Conservation (phyloP, 2,113 vertebrate genomes). For the Odontesthes bonariensis region DNA sequence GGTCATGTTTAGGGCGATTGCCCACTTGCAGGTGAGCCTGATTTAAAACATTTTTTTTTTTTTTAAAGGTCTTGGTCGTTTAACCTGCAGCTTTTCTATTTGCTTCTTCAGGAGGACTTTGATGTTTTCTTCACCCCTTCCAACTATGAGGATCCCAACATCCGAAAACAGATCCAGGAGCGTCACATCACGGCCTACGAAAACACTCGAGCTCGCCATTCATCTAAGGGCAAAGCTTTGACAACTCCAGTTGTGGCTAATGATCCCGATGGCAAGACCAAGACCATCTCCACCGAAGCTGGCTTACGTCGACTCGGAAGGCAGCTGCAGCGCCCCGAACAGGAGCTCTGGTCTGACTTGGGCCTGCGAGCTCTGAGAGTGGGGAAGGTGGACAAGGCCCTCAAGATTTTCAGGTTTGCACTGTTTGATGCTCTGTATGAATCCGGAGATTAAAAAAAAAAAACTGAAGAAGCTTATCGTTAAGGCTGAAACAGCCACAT, state of each 20-base stretch:
- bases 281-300: conserved; percentile 71
- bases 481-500: background rate
- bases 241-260: conserved; percentile 42
- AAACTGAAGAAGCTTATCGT: background rate
- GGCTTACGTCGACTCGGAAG: conserved; percentile 85
- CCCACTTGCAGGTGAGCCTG: conserved; percentile 86
- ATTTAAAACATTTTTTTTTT: background rate
- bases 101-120: conserved; percentile 87
- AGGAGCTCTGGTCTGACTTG: conserved; percentile 87
- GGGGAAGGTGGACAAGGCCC: conserved; percentile 85
- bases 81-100: background rate
- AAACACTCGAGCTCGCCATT: conserved; percentile 62
- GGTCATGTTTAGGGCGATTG: conserved; percentile 87
- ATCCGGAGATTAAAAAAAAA: background rate
- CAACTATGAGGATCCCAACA: conserved; percentile 83
- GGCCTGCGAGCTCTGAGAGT: conserved; percentile 84
- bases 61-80: no score
- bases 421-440: background rate
- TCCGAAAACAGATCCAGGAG: conserved; percentile 85
- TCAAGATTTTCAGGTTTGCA: conserved; percentile 90
- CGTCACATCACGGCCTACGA: conserved; percentile 86
- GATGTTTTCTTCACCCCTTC: conserved; percentile 88
- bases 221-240: conserved; percentile 38
- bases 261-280: conserved; percentile 72
- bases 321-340: conserved; percentile 85